phyloP scores from a whole-genome alignment of 37 sponge, comb jelly and placozoan genomes.

The Mnemiopsis leidyi region DNA sequence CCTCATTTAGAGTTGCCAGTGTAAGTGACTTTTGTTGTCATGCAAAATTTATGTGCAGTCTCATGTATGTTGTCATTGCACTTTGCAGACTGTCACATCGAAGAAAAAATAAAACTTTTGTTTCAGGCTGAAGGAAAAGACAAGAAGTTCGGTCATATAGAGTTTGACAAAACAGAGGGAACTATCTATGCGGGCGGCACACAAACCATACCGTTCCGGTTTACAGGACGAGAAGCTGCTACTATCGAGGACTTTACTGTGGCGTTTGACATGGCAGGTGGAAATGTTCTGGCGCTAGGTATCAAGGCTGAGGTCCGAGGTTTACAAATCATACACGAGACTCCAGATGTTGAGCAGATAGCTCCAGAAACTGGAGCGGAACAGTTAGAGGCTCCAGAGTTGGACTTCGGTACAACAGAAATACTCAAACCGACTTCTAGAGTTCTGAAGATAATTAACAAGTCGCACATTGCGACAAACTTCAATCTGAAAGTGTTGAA shows the following conservation, averaged over 20 bases:
- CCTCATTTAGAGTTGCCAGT: not conserved
- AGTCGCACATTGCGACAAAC: constrained; percentile 31
- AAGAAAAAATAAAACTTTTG: too few relatives aligned
- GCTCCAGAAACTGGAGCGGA: not conserved
- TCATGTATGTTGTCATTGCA: too few relatives aligned
- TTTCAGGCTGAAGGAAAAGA: constrained; percentile 65
- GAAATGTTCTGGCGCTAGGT: constrained; percentile 23
- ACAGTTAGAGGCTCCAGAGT: not conserved
- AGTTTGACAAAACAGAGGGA: not conserved
- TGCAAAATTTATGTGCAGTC: too few relatives aligned
- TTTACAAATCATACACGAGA: constrained; percentile 51
- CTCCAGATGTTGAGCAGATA: not conserved
- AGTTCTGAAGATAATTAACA: constrained; percentile 58
- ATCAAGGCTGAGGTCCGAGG: constrained; percentile 20
- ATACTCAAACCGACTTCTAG: constrained; percentile 5
- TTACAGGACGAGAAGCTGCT: constrained; percentile 55
- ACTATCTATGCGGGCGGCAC: constrained; percentile 11
- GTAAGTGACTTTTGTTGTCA: not conserved
- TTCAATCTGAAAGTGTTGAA: not conserved
- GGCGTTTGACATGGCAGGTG: constrained; percentile 10
- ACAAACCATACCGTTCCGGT: not conserved
- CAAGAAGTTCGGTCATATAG: not conserved
- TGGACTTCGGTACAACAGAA: constrained; percentile 42
- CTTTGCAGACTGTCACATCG: too few relatives aligned
- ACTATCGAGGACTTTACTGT: constrained; percentile 42